Evolutionary conservation across 2,888 invertebrate species (phyloP).

Genomic region (Eilema caniola): DNA sequence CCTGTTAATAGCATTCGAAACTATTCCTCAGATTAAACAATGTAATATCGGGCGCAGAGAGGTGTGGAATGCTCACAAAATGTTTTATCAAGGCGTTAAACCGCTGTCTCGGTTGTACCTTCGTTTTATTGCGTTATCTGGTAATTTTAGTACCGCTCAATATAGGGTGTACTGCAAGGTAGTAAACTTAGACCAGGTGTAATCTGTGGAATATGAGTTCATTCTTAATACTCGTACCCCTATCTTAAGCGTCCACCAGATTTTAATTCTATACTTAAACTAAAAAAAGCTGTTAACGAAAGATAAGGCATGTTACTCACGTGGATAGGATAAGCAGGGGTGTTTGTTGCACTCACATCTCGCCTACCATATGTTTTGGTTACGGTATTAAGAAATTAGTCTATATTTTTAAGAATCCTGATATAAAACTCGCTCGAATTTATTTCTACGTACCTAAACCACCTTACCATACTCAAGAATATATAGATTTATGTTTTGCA

Average conservation of each 20-base stretch:
- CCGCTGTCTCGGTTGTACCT: constrained; percentile 49
- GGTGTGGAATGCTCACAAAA: constrained; percentile 39
- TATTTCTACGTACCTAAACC: too few relatives aligned
- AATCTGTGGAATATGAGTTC: background rate
- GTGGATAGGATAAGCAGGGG: too few relatives aligned
- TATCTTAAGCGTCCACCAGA: too few relatives aligned
- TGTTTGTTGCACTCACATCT: too few relatives aligned
- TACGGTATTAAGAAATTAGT: too few relatives aligned
- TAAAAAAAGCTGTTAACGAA: too few relatives aligned
- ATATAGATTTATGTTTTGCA: constrained; percentile 39
- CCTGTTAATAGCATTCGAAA: constrained; percentile 51
- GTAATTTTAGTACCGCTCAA: constrained; percentile 43
- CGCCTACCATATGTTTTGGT: too few relatives aligned
- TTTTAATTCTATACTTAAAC: too few relatives aligned
- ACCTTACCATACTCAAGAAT: too few relatives aligned
- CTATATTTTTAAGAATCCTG: too few relatives aligned
- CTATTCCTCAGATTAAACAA: constrained; percentile 51
- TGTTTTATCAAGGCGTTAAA: constrained; percentile 52
- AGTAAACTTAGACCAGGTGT: constrained; percentile 45
- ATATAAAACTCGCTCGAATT: too few relatives aligned
- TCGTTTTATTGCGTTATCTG: constrained; percentile 54
- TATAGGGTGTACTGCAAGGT: constrained; percentile 52
- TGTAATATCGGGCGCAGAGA: constrained; percentile 38
- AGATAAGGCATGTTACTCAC: too few relatives aligned
- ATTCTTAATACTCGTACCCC: background rate